A percentile compares a stretch with the other conserved stretches of the same genome.
Evolutionary conservation across 2,797 vertebrate genomes (phyloP).

Genomic region (Poeciliopsis presidionis): DNA sequence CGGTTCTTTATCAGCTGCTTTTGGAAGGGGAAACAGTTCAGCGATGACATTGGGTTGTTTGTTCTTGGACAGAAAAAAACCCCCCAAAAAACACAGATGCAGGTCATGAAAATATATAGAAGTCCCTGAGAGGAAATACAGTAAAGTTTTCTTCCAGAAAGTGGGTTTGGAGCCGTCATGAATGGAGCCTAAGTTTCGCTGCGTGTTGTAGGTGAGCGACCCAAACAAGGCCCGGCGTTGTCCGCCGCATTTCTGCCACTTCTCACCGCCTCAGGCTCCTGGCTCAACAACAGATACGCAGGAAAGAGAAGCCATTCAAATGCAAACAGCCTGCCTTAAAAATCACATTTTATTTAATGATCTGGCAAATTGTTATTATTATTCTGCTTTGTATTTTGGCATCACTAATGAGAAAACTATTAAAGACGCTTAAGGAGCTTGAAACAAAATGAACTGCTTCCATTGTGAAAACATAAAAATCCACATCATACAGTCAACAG

Average conservation of each 20-base stretch:
- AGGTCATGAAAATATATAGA: conserved; percentile 67
- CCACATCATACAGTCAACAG: no score
- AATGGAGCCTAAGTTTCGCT: conserved; percentile 71
- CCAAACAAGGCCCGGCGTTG: conserved; percentile 71
- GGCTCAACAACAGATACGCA: conserved; percentile 37
- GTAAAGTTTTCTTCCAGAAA: conserved; percentile 62
- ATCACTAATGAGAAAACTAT: background rate
- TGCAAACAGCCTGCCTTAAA: background rate
- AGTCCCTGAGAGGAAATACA: conserved; percentile 70
- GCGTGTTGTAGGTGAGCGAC: conserved; percentile 55
- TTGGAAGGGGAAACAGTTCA: conserved; percentile 46
- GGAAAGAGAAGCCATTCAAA: background rate
- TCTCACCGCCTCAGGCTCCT: conserved; percentile 47
- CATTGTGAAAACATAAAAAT: no score
- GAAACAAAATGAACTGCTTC: background rate
- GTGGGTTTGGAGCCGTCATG: conserved; percentile 57
- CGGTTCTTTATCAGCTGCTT: conserved; percentile 39
- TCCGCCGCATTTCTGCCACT: conserved; percentile 41
- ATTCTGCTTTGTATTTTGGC: background rate
- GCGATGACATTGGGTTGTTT: conserved; percentile 62
- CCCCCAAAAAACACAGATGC: conserved; percentile 49
- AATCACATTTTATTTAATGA: background rate
- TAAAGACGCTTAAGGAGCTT: background rate
- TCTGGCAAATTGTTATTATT: background rate
- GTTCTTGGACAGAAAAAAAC: conserved; percentile 51